Percentiles rank a stretch among this genome's conserved stretches.
Conservation (phyloP, 1,140 invertebrate genomes). For the Pachypeltis micranthus region DNA sequence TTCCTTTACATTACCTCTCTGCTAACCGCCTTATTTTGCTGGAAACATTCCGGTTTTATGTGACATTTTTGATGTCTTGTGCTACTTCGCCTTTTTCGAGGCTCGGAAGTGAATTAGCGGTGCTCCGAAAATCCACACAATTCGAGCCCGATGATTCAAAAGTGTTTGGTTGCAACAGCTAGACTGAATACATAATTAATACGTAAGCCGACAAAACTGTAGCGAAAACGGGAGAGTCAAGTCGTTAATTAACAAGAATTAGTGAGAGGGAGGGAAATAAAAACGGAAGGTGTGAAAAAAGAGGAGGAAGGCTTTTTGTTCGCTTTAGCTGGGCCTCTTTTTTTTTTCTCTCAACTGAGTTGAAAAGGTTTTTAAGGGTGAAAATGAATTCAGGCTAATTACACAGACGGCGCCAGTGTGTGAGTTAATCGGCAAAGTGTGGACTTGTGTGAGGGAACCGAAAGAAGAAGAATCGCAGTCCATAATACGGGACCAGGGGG, state of each 20-base stretch:
- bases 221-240: background rate
- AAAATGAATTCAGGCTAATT: constrained; percentile 19
- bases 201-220: background rate
- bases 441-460: too few species aligned
- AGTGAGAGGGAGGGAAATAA: background rate
- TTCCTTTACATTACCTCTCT: too few species aligned
- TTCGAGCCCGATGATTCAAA: too few species aligned
- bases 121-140: too few species aligned
- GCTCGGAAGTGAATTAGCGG: too few species aligned
- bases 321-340: background rate
- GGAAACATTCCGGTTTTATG: too few species aligned
- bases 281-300: background rate
- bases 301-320: background rate
- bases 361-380: background rate
- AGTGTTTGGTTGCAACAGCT: background rate
- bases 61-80: too few species aligned
- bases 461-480: too few species aligned
- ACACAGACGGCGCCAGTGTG: background rate
- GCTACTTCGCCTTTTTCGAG: too few species aligned
- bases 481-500: too few species aligned
- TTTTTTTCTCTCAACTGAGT: background rate
- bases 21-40: too few species aligned
- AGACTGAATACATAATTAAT: background rate
- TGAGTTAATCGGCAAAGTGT: background rate
- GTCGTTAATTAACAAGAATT: constrained; percentile 16